Evolutionary conservation across 2,113 vertebrate species (phyloP), one percentile per base, ranked within the genome.

Genomic region (Paracanthobrama guichenoti): DNA sequence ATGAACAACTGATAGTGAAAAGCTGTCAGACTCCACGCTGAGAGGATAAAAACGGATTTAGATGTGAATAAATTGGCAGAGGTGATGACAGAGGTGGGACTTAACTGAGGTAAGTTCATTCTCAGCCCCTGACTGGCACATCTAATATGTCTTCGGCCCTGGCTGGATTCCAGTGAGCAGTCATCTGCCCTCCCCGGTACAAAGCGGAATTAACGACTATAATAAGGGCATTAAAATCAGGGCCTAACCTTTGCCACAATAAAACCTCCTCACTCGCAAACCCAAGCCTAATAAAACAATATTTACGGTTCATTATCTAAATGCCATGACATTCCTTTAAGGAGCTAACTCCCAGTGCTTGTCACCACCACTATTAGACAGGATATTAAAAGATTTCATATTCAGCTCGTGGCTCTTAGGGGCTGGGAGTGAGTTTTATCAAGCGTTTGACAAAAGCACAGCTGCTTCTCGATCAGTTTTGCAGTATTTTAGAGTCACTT

Each of bases 281-380:
- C 35, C 50, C 31, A 87, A 84, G 78, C 85, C 86, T 83, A 88
- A 90, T 91, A 90, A 90, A 92, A 91, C 64, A 84, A 67, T 89
- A 87, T 93, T 92, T 92, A 93, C 85, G 81, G 87, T 89, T 91
- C 91, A 94, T 94, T 93, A 94, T 91, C 90, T 86, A 93, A 94
- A 94, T 93, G 93, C 88, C 93, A 90, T 42, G 88, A 79, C 91
- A 91, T 93, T 93, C 90, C 87, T 87, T 84, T 83, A 82, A 87
- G 12, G 81, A 89, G 88, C 89, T 91, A 91, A 93, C 87, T 91
- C 84, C 87, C 57, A 80, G 71, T 9, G 74, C 89, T 90, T 93
- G 92, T 94, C 94, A 94, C 90, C 92, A 88, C 86, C 84, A 88
- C 89, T 89, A 93, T 93, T 92, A 93, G 83, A 82, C 7, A 46